These are phyloP conservation scores for Tautogolabrus adspersus DNA, from an alignment of 2,113 vertebrate genomes.

Conservation along the genomic window DNA sequence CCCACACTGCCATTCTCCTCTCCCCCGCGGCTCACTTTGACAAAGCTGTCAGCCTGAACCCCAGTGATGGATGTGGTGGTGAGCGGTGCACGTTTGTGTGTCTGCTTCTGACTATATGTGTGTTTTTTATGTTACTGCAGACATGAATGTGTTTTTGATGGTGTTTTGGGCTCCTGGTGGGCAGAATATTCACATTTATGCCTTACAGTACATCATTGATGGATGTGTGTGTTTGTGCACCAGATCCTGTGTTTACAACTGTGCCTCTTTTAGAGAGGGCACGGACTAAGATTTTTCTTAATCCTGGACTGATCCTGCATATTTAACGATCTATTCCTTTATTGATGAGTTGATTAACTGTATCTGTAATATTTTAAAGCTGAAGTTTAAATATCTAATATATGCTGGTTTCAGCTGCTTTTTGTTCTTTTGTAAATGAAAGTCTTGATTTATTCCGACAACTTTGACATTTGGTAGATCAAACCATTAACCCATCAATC, in stretches of 20 bases:
- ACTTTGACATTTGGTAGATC: too few relatives aligned
- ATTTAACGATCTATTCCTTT: too few relatives aligned
- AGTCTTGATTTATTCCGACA: too few relatives aligned
- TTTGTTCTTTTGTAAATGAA: too few relatives aligned
- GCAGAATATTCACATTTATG: not conserved
- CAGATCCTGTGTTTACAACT: not conserved
- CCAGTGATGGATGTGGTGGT: conserved; percentile 71
- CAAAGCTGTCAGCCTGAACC: conserved; percentile 72
- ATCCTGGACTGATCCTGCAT: too few relatives aligned
- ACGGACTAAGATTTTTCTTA: not conserved
- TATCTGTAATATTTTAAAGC: too few relatives aligned
- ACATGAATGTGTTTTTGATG: conserved; percentile 17
- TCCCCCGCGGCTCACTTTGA: conserved; percentile 75
- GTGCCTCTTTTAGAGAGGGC: not conserved
- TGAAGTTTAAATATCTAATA: too few relatives aligned
- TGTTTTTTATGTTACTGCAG: conserved; percentile 11
- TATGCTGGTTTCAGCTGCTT: too few relatives aligned
- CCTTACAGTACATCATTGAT: not conserved
- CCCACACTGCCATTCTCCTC: conserved; percentile 70
- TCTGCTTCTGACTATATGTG: conserved; percentile 13
- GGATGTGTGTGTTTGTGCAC: not conserved
- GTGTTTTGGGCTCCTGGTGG: conserved; percentile 4
- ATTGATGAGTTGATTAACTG: too few relatives aligned
- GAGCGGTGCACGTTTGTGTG: conserved; percentile 35
- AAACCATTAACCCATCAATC: too few relatives aligned